phyloP scores from a whole-genome alignment of 2,113 vertebrate genomes.

The Brachionichthys hirsutus region DNA sequence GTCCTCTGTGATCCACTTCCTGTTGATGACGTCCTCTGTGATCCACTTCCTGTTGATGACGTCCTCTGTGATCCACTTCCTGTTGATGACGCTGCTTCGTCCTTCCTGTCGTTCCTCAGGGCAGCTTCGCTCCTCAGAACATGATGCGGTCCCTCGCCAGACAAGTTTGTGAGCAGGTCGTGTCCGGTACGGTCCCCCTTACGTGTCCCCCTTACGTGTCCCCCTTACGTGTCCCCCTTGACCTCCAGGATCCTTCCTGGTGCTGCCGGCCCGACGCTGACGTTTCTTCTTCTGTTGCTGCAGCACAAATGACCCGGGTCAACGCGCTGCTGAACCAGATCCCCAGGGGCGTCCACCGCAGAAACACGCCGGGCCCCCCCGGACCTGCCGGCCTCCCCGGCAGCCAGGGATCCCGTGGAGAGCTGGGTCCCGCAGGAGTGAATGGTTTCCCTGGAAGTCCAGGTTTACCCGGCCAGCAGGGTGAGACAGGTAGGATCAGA shows the following conservation, averaged over 20 bases:
- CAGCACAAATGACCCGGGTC: slow-evolving; percentile 94
- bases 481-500: slow-evolving; percentile 84
- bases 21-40: no score
- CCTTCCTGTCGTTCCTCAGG: slow-evolving; percentile 70
- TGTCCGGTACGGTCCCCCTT: slow-evolving; percentile 85
- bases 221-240: no score
- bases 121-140: slow-evolving; percentile 96
- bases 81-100: not conserved
- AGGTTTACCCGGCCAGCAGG: slow-evolving; percentile 85
- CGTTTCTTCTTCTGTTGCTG: slow-evolving; percentile 17
- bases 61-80: no score
- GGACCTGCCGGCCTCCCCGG: slow-evolving; percentile 86
- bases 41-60: no score
- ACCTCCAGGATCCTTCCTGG: no score
- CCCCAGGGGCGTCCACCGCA: slow-evolving; percentile 84
- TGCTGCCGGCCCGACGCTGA: not conserved
- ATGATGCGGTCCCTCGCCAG: slow-evolving; percentile 97
- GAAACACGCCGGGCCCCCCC: slow-evolving; percentile 86
- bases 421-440: slow-evolving; percentile 85
- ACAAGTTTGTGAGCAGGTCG: slow-evolving; percentile 95
- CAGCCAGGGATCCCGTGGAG: slow-evolving; percentile 84
- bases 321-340: slow-evolving; percentile 94
- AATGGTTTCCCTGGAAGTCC: slow-evolving; percentile 90
- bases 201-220: no score
- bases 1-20: no score